These are phyloP conservation scores for Cyphomyrmex costatus DNA, from an alignment of 1,140 invertebrate species.

Conservation along the genomic window DNA sequence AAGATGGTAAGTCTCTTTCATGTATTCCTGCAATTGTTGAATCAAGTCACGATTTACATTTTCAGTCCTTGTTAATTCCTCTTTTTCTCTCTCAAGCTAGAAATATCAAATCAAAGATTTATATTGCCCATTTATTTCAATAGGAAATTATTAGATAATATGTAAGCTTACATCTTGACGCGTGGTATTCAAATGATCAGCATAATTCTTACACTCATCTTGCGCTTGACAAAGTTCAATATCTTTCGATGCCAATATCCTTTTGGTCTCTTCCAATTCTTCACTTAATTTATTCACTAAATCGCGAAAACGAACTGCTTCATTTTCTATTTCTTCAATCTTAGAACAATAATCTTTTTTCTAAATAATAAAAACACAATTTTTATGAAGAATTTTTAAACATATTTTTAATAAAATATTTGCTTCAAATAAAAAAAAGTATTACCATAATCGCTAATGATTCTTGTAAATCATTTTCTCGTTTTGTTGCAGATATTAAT, in stretches of 20 bases:
- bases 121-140: conserved; percentile 10
- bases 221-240: conserved; percentile 67
- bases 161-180: conserved; percentile 68
- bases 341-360: conserved; percentile 73
- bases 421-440: background rate
- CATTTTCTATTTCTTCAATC: conserved; percentile 65
- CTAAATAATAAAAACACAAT: conserved; percentile 66
- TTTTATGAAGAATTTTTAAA: conserved; percentile 43
- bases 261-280: conserved; percentile 72
- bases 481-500: conserved; percentile 69
- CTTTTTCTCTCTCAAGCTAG: conserved; percentile 65
- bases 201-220: conserved; percentile 66
- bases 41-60: conserved; percentile 75
- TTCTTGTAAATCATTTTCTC: conserved; percentile 75
- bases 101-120: conserved; percentile 8
- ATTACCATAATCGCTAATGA: conserved; percentile 74
- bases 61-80: conserved; percentile 72
- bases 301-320: conserved; percentile 64
- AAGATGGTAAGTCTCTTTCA: conserved; percentile 77
- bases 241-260: conserved; percentile 69
- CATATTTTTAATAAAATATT: background rate
- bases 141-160: conserved; percentile 27
- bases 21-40: conserved; percentile 78
- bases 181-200: conserved; percentile 69
- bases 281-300: conserved; percentile 70